Evolutionary conservation across 2,113 vertebrate genomes (phyloP).

Genomic region (Urocitellus parryii): DNA sequence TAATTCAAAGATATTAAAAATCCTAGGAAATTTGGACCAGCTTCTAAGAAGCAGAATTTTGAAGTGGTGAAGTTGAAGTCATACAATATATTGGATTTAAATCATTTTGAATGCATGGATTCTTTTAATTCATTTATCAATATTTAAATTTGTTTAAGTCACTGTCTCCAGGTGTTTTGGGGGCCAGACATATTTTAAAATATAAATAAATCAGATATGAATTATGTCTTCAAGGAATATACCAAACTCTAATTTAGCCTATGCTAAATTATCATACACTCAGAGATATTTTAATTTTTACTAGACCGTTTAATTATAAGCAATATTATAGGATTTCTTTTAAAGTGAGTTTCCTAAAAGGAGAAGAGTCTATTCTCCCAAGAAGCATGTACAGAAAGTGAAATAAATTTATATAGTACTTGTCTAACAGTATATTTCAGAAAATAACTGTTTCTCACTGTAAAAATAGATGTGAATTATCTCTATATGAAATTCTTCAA

Average conservation of each 20-base stretch:
- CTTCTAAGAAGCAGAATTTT: conserved; percentile 32
- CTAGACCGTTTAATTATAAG: conserved; percentile 26
- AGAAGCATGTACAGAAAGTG: not conserved
- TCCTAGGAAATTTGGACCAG: conserved; percentile 39
- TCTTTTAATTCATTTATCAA: conserved; percentile 37
- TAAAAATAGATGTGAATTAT: not conserved
- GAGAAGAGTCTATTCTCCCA: not conserved
- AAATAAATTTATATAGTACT: not conserved
- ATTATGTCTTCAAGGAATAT: not conserved
- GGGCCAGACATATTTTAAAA: not conserved
- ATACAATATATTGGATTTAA: conserved; percentile 41
- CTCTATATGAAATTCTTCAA: conserved; percentile 12
- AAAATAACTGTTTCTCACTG: not conserved
- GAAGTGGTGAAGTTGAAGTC: conserved; percentile 20
- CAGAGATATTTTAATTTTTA: not conserved
- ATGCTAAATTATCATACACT: not conserved
- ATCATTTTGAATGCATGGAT: conserved; percentile 9
- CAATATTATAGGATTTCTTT: not conserved
- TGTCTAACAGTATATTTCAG: not conserved
- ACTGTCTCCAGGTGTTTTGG: not conserved
- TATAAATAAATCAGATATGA: not conserved
- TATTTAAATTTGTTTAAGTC: conserved; percentile 26
- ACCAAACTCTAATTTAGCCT: not conserved
- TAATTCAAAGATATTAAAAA: conserved; percentile 62
- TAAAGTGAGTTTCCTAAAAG: not conserved